A percentile compares a stretch with the other conserved stretches of the same genome.
phyloP scores from a whole-genome alignment of 2,113 vertebrate species.

The Megaleporinus macrocephalus region DNA sequence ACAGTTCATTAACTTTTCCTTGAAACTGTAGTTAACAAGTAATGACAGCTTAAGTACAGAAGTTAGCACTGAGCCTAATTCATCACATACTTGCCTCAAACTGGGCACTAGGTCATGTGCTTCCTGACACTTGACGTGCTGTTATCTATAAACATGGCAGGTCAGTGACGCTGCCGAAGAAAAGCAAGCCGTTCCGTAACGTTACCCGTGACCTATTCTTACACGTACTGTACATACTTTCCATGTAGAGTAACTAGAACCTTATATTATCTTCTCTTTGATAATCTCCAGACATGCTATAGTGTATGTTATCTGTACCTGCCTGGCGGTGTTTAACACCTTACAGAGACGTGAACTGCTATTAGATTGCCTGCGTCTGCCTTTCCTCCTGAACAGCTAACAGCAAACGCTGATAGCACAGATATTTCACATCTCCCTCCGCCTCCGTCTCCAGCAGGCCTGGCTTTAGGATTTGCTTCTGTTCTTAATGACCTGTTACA shows the following conservation, averaged over 20 bases:
- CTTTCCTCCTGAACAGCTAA: slow-evolving; percentile 45
- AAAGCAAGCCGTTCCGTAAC: background rate
- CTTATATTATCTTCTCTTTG: background rate
- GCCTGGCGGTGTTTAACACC: background rate
- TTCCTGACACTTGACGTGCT: no score
- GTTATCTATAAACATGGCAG: background rate
- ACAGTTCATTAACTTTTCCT: no score
- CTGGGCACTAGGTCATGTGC: no score
- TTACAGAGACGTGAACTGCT: background rate
- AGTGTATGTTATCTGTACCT: background rate
- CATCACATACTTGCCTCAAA: no score
- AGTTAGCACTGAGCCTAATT: no score
- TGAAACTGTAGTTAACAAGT: no score
- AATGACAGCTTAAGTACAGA: no score
- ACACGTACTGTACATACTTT: background rate
- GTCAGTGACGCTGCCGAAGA: background rate
- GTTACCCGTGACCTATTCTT: slow-evolving; percentile 14
- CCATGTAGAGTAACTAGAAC: slow-evolving; percentile 8
- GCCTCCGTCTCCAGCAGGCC: background rate
- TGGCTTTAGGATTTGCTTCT: background rate
- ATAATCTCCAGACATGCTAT: slow-evolving; percentile 30
- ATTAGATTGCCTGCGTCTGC: slow-evolving; percentile 23
- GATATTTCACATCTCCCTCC: slow-evolving; percentile 4
- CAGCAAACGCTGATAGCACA: slow-evolving; percentile 13
- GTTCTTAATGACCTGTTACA: background rate